phyloP scores from a whole-genome alignment of 2,888 invertebrate species.

The Hyposoter didymator region DNA sequence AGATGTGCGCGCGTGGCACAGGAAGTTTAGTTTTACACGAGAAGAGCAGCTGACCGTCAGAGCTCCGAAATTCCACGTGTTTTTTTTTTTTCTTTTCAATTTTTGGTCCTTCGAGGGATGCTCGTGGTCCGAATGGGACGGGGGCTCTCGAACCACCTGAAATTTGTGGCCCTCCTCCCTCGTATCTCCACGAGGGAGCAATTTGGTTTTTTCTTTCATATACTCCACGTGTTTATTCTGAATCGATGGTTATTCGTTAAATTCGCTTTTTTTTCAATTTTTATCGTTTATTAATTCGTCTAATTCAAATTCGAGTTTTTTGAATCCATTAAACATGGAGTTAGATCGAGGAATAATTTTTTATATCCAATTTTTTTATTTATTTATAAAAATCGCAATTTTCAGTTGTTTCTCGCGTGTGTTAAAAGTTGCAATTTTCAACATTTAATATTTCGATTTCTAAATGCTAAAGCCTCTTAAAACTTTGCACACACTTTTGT shows the following conservation, averaged over 20 bases:
- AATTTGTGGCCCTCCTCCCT: constrained; percentile 28
- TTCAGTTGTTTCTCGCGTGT: too few species aligned
- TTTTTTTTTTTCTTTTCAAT: constrained; percentile 14
- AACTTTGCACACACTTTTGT: too few species aligned
- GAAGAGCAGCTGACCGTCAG: constrained; percentile 77
- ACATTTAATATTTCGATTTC: too few species aligned
- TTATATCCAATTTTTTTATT: too few species aligned
- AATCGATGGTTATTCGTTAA: too few species aligned
- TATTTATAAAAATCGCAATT: too few species aligned
- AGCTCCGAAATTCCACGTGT: constrained; percentile 60
- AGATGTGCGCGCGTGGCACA: constrained; percentile 80
- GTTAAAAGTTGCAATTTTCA: too few species aligned
- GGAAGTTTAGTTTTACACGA: constrained; percentile 80
- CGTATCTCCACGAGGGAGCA: constrained; percentile 19
- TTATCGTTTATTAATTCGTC: too few species aligned
- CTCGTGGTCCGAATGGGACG: constrained; percentile 58
- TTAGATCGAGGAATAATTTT: not conserved
- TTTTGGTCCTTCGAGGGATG: not conserved
- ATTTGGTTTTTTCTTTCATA: constrained; percentile 29
- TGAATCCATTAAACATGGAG: not conserved
- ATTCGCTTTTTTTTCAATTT: too few species aligned
- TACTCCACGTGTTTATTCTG: too few species aligned
- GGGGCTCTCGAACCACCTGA: constrained; percentile 56
- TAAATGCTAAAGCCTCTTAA: too few species aligned
- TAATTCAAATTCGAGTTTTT: not conserved